Evolutionary conservation across 1,140 invertebrate genomes (phyloP), one percentile per base, ranked within the genome.

Genomic region (Harlomillsia oculata): DNA sequence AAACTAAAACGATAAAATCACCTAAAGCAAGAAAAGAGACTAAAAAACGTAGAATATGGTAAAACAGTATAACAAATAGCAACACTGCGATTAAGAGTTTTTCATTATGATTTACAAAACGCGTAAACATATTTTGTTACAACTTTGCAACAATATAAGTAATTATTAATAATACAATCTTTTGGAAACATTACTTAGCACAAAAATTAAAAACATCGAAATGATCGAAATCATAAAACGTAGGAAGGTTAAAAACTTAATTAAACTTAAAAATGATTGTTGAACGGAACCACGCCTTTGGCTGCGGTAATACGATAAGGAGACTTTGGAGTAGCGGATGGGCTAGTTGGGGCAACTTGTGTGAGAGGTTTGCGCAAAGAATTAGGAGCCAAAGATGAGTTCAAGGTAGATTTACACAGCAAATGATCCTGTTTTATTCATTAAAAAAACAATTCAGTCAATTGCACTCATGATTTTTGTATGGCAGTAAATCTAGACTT

Each of bases 11-110:
- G 41, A 16, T 61, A 46, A 5, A 30, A 48, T 9, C 23, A n/a
- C 59, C 59, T 56, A 29, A 40, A 40, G 0, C 20, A n/a, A 3
- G 41, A 32, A 25, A 46, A 13, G 6, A 49, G 9, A 46, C 11
- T 5, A 5, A 16, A 20, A 46, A 37, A 9, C 29, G 13, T 34
- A 34, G n/a, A 8, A 8, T 40, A 34, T 5, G 48, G 13, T 20
- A 20, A 5, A 26, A 6, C 6, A 9, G 26, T 5, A 30, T 26
- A 34, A 16, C 9, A n/a, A 26, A 49, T 28, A 11, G 50, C 21
- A 16, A n/a, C n/a, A n/a, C n/a, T n/a, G n/a, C n/a, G 2, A 40
- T n/a, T 3, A 44, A 11, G n/a, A 3, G n/a, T n/a, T n/a, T 39
- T 18, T 40, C 32, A 34, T 13, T 11, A 41, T 41, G n/a, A 20